These are phyloP conservation scores for Prietella phreatophila DNA, from an alignment of 2,113 vertebrate genomes.

Conservation along the genomic window DNA sequence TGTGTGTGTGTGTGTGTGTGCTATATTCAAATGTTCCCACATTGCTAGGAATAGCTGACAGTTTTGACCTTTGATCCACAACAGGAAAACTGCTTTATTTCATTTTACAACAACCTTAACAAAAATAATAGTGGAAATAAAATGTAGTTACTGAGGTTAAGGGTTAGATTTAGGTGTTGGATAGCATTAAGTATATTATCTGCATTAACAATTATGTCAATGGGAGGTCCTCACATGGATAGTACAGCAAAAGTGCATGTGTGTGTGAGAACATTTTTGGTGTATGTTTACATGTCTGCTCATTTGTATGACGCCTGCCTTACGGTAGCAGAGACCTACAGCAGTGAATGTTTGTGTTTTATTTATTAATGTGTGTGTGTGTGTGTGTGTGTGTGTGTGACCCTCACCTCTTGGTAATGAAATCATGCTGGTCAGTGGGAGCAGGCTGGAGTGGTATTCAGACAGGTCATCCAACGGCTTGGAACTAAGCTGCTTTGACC, in stretches of 20 bases:
- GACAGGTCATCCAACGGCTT: conserved; percentile 72
- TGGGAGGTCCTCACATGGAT: neutral
- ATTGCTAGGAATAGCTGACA: neutral
- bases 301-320: conserved; percentile 37
- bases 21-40: neutral
- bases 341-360: conserved; percentile 13
- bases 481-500: conserved; percentile 79
- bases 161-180: neutral
- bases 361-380: conserved; percentile 2
- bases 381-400: conserved; percentile 49
- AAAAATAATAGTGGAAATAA: neutral
- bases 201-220: neutral
- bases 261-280: conserved; percentile 19
- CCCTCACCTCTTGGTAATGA: conserved; percentile 72
- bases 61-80: neutral
- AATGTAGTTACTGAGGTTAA: neutral
- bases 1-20: neutral
- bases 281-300: conserved; percentile 28
- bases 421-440: conserved; percentile 74
- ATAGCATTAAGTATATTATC: neutral
- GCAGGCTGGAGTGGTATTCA: conserved; percentile 50
- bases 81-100: neutral
- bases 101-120: too few relatives aligned
- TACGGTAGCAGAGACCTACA: conserved; percentile 16
- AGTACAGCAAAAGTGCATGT: neutral